Conservation (phyloP, 1,140 invertebrate genomes). For the Psilanteris sp. region DNA sequence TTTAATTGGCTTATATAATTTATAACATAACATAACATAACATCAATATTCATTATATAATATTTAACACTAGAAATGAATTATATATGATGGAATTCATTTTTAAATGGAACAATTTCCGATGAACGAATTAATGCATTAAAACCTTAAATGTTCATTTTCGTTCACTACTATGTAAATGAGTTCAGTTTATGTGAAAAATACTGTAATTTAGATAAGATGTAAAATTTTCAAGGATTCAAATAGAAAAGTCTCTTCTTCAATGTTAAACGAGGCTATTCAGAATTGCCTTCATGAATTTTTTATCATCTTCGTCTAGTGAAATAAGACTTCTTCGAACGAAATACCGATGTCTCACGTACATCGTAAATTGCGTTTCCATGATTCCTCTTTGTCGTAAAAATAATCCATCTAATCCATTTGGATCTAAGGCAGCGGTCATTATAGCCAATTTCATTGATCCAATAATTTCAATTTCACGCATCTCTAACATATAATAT, state of each 20-base stretch:
- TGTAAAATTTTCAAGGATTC: slow-evolving; percentile 37
- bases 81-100: too few species aligned
- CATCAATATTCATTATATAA: too few species aligned
- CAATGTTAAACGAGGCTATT: slow-evolving; percentile 48
- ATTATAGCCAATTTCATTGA: slow-evolving; percentile 30
- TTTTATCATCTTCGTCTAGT: slow-evolving; percentile 52
- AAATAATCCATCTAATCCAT: slow-evolving; percentile 46
- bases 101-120: too few species aligned
- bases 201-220: slow-evolving; percentile 50
- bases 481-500: too few species aligned
- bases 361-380: slow-evolving; percentile 51
- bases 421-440: slow-evolving; percentile 24
- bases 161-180: slow-evolving; percentile 9
- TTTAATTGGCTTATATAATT: too few species aligned
- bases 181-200: slow-evolving; percentile 31
- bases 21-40: too few species aligned
- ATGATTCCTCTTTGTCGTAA: slow-evolving; percentile 49
- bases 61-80: too few species aligned
- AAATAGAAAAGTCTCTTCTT: slow-evolving; percentile 45
- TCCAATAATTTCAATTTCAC: slow-evolving; percentile 7
- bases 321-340: slow-evolving; percentile 34
- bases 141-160: slow-evolving; percentile 1
- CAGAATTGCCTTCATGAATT: slow-evolving; percentile 56
- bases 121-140: slow-evolving; percentile 1
- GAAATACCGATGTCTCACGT: slow-evolving; percentile 53